Base-by-base conservation (phyloP, 1,140 invertebrate genomes). In the Ceratosolen solmsi region DNA sequence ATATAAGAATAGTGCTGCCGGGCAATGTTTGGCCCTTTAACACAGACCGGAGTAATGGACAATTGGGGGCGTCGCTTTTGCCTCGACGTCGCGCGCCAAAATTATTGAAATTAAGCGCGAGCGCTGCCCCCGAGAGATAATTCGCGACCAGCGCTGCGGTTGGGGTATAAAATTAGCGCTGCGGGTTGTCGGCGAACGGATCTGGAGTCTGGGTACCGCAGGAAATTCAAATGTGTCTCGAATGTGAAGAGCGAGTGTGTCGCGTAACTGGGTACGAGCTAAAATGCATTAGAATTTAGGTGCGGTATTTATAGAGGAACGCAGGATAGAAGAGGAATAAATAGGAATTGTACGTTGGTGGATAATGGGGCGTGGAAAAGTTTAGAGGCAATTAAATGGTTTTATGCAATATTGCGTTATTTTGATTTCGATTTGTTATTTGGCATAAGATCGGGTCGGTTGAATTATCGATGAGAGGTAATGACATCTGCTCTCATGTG, bases 261-360 rank as follows among this genome's bases (percentile, higher is more conserved):
- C 30, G 30, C 20, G 30, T 74, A 74, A 56, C 13, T 2, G 30
- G 27, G 46, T 25, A 20, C n/a, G 1, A 30, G 41, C 25, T 1
- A 72, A 72, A 72, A 72, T 51, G n/a, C 41, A 51, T 72, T 72
- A 72, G 70, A 49, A 49, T 72, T 72, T 73, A 56, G 46, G 30
- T 8, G 49, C 17, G 71, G 25, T 72, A 72, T 72, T 46, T 72
- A 20, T 49, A 27, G 13, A 49, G 11, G 11, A 13, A 41, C n/a
- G 22, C 20, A 25, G 1, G 25, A 17, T 27, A n/a, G 9, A 4
- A 8, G 33, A 68, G 33, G 33, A 68, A n/a, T 36, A 68, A 38
- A 38, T 38, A 8, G 33, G 33, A 27, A 68, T 68, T 17, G 27
- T n/a, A n/a, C 63, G 4, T 7, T 4, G 15, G 63, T 38, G 33